Conservation (phyloP, 2,797 vertebrate species). For the Acropternis orthonyx region DNA sequence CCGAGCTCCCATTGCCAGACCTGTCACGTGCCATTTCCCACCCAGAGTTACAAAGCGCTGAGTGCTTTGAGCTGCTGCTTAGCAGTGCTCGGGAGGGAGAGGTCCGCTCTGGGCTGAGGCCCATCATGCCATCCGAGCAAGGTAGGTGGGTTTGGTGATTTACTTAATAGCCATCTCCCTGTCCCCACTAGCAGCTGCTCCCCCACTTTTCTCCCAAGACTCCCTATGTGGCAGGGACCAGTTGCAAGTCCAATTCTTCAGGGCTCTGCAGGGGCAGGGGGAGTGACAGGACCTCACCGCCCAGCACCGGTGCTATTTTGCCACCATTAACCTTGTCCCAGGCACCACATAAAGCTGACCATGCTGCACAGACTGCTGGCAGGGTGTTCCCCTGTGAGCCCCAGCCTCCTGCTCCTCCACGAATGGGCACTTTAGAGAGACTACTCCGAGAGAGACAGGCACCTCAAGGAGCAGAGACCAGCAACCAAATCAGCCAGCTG, state of each 20-base stretch:
- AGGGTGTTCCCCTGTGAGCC: rapidly evolving
- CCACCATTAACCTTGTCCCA: not conserved
- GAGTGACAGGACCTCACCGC: not conserved
- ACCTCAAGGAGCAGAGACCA: not conserved
- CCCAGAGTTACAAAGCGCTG: not conserved
- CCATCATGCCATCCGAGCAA: rapidly evolving
- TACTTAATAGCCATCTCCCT: not conserved
- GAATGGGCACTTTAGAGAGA: not conserved
- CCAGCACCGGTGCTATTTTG: not conserved
- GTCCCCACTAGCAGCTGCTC: not conserved
- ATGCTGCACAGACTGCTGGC: not conserved
- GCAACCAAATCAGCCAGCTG: not conserved
- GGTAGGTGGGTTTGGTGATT: not conserved
- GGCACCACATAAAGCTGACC: not conserved
- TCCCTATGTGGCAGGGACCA: not conserved
- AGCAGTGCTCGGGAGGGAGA: not conserved
- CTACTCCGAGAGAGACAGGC: not conserved
- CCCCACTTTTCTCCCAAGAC: rapidly evolving
- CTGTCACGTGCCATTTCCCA: not conserved
- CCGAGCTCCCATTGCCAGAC: not conserved
- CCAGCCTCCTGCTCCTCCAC: not conserved
- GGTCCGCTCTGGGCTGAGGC: not conserved
- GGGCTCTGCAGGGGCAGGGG: not conserved
- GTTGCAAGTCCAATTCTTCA: not conserved
- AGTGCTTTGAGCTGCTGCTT: not conserved